These are phyloP conservation scores for Tragelaphus scriptus DNA, from an alignment of 2,113 vertebrate genomes.

Conservation along the genomic window DNA sequence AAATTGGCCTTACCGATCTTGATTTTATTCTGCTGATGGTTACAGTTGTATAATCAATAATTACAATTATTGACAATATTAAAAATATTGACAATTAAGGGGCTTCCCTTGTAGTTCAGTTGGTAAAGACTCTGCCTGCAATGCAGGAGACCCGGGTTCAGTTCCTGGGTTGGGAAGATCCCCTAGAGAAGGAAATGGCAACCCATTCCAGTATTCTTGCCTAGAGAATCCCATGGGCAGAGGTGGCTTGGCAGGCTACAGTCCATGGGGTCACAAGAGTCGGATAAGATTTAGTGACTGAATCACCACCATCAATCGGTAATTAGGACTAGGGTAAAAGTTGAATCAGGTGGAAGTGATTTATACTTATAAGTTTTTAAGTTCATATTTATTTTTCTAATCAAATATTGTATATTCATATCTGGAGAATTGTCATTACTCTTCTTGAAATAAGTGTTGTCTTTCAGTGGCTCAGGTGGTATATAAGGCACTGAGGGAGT, in stretches of 20 bases:
- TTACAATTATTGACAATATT: background rate
- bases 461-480: background rate
- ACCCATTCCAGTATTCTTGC: background rate
- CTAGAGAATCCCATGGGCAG: background rate
- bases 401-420: background rate
- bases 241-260: background rate
- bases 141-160: fast-evolving
- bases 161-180: fast-evolving
- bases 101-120: background rate
- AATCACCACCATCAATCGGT: background rate
- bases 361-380: background rate
- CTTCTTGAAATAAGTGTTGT: background rate
- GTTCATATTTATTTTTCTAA: background rate
- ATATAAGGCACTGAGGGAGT: background rate
- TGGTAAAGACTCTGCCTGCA: background rate
- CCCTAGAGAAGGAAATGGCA: background rate
- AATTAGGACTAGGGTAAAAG: background rate
- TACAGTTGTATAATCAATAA: background rate
- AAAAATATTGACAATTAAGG: background rate
- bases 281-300: background rate
- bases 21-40: background rate
- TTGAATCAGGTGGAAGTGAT: background rate
- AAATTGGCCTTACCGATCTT: background rate
- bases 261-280: background rate
- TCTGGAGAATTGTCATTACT: background rate